These are phyloP conservation scores for Peromyscus maniculatus DNA, from an alignment of 2,113 vertebrate genomes.

Conservation along the genomic window DNA sequence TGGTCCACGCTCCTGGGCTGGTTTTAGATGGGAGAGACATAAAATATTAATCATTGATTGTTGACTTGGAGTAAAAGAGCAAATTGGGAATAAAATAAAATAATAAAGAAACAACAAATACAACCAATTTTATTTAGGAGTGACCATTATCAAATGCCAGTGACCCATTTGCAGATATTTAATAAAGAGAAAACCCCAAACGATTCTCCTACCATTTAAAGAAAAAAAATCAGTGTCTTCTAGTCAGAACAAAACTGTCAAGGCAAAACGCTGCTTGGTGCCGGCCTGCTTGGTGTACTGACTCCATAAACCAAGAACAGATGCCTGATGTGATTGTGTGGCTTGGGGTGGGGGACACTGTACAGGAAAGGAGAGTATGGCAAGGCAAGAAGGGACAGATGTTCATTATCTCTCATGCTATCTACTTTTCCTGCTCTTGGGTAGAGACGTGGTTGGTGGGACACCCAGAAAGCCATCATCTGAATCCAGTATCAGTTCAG, in stretches of 20 bases:
- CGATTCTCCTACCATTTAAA: neutral
- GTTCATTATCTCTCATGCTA: fast-evolving
- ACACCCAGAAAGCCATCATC: too few species aligned
- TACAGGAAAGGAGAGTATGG: neutral
- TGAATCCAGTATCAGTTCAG: fast-evolving
- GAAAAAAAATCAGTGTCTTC: constrained; percentile 3
- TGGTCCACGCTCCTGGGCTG: neutral
- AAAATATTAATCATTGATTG: neutral
- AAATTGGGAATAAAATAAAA: constrained; percentile 32
- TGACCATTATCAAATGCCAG: neutral
- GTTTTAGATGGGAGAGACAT: neutral
- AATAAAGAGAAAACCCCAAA: neutral
- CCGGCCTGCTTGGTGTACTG: neutral
- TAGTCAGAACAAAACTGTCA: neutral
- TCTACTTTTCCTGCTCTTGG: neutral
- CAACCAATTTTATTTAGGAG: neutral
- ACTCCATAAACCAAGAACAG: neutral
- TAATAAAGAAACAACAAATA: neutral
- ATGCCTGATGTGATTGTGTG: fast-evolving
- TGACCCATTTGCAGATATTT: neutral
- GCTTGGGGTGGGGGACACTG: too few species aligned
- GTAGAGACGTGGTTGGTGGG: neutral
- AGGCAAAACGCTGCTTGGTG: neutral
- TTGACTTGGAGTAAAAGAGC: neutral
- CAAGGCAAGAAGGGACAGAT: fast-evolving